These are phyloP conservation scores for Troilus luridus DNA, from an alignment of 2,888 invertebrate species.

Conservation along the genomic window DNA sequence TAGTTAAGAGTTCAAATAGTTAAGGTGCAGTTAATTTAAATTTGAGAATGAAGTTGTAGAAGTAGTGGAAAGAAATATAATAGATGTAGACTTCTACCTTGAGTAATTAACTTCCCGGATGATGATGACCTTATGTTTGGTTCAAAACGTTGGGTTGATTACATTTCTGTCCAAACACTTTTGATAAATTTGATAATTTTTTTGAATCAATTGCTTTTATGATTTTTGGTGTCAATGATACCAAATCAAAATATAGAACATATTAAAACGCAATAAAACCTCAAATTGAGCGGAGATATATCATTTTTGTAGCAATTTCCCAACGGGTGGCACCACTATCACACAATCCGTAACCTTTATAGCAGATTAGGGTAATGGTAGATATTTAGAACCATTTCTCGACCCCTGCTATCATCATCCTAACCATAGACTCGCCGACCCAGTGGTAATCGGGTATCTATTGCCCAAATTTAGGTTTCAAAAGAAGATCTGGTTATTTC, in stretches of 20 bases:
- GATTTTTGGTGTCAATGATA: background rate
- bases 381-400: conserved; percentile 31
- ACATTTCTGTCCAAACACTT: too few relatives aligned
- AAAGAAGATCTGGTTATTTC: conserved; percentile 34
- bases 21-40: too few relatives aligned
- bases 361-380: conserved; percentile 1
- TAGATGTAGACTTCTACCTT: too few relatives aligned
- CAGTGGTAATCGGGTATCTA: background rate
- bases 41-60: too few relatives aligned
- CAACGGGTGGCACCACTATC: background rate
- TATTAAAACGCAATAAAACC: conserved; percentile 25
- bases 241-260: background rate
- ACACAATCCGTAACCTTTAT: background rate
- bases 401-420: background rate
- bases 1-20: too few relatives aligned
- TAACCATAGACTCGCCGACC: background rate
- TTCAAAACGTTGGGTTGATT: too few relatives aligned
- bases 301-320: conserved; percentile 28
- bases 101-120: too few relatives aligned
- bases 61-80: too few relatives aligned
- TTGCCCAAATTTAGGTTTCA: conserved; percentile 19
- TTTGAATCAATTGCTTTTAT: background rate
- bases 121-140: too few relatives aligned
- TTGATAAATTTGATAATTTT: background rate
- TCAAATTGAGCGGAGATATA: conserved; percentile 1